Percentiles rank a stretch among this genome's conserved stretches.
These are phyloP conservation scores for Leguminivora glycinivorella DNA, from an alignment of 1,140 invertebrate species.

Conservation along the genomic window DNA sequence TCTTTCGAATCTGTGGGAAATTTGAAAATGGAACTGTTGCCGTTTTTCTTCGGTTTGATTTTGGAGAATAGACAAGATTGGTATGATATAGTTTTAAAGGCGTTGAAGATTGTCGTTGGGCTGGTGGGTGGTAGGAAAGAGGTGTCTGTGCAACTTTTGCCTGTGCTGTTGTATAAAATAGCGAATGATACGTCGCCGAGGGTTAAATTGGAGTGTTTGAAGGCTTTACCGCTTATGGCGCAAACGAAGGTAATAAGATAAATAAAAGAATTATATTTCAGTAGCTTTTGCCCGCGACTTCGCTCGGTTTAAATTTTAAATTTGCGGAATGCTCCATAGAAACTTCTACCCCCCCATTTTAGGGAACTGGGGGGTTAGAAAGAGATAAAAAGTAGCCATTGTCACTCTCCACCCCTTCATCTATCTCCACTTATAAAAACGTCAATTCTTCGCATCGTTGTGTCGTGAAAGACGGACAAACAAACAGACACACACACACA, in stretches of 20 bases:
- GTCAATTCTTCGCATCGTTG: no score
- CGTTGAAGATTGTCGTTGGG: constrained; percentile 46
- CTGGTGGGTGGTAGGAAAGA: constrained; percentile 56
- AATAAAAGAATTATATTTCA: no score
- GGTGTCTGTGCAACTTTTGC: constrained; percentile 56
- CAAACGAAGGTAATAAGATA: constrained; percentile 54
- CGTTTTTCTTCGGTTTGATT: constrained; percentile 58
- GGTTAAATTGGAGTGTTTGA: constrained; percentile 64
- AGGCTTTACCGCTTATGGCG: constrained; percentile 62
- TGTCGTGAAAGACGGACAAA: no score
- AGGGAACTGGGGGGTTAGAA: no score
- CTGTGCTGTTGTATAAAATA: constrained; percentile 63
- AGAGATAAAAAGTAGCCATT: no score
- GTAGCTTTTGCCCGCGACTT: no score
- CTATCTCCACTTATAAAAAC: no score
- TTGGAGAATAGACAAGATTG: constrained; percentile 46
- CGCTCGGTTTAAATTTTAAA: no score
- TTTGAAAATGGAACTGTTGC: constrained; percentile 53
- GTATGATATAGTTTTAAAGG: constrained; percentile 47
- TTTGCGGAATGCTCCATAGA: no score
- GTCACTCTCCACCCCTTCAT: no score
- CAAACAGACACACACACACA: no score
- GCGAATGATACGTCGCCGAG: constrained; percentile 49
- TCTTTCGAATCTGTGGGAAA: constrained; percentile 40
- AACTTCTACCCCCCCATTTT: no score